Conservation (phyloP, 2,888 invertebrate species). For the Sarcophaga carnaria region DNA sequence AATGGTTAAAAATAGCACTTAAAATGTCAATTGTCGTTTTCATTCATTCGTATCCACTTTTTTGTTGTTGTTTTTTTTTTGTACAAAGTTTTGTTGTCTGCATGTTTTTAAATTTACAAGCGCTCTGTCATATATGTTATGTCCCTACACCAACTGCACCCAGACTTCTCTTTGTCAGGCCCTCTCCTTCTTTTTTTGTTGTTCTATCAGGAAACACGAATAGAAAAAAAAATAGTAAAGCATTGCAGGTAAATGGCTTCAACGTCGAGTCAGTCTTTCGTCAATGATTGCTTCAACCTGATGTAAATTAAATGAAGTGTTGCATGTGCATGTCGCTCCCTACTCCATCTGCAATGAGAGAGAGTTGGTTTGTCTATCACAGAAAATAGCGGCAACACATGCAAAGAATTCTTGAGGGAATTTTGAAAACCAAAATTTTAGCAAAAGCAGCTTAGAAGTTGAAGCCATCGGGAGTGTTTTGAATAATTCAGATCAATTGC, state of each 20-base stretch:
- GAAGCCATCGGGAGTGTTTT: too few relatives aligned
- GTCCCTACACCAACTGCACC: neutral
- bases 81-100: neutral
- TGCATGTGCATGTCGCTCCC: neutral
- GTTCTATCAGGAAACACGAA: neutral
- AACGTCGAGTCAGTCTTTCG: neutral
- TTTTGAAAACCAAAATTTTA: too few relatives aligned
- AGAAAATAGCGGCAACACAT: too few relatives aligned
- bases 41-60: neutral
- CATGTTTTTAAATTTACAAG: slow-evolving; percentile 1
- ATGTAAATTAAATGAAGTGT: neutral
- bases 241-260: slow-evolving; percentile 22
- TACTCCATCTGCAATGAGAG: too few relatives aligned
- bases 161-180: neutral
- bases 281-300: neutral
- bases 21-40: slow-evolving; percentile 54
- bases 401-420: too few relatives aligned
- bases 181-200: slow-evolving; percentile 4
- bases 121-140: slow-evolving; percentile 1
- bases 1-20: slow-evolving; percentile 55
- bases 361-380: too few relatives aligned
- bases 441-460: too few relatives aligned
- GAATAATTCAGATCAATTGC: too few relatives aligned
- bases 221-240: slow-evolving; percentile 1
- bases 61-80: neutral